These are phyloP conservation scores for Numenius phaeopus DNA, from an alignment of 2,797 vertebrate genomes.

Conservation along the genomic window DNA sequence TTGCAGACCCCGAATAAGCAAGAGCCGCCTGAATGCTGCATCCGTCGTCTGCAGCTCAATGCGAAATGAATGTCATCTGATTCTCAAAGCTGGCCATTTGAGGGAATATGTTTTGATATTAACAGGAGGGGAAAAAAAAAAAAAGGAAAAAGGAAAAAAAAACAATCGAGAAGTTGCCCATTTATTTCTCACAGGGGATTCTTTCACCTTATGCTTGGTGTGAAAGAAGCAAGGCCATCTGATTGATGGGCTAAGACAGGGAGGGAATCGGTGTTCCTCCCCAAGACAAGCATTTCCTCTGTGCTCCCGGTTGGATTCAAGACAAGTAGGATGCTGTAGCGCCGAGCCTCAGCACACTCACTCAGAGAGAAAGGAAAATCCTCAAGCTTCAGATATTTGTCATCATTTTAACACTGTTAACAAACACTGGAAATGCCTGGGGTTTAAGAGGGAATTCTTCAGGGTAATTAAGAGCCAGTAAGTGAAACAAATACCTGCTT, in stretches of 20 bases:
- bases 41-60: neutral
- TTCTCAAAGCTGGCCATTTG: neutral
- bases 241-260: neutral
- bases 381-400: constrained; percentile 36
- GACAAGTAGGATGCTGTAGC: neutral
- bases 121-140: no score
- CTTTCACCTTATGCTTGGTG: neutral
- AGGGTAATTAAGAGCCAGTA: constrained; percentile 58
- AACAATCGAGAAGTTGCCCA: neutral
- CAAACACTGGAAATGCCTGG: constrained; percentile 33
- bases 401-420: constrained; percentile 52
- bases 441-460: constrained; percentile 28
- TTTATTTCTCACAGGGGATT: neutral
- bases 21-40: neutral
- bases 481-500: constrained; percentile 47
- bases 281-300: neutral
- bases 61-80: neutral
- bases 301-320: accelerated
- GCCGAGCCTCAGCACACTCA: neutral
- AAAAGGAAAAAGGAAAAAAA: neutral
- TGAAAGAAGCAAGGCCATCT: neutral
- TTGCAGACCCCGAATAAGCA: neutral
- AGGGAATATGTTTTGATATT: neutral
- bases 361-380: neutral
- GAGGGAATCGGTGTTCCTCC: neutral